Conservation (phyloP, 2,797 vertebrate species). For the Coranthus polyacanthus region DNA sequence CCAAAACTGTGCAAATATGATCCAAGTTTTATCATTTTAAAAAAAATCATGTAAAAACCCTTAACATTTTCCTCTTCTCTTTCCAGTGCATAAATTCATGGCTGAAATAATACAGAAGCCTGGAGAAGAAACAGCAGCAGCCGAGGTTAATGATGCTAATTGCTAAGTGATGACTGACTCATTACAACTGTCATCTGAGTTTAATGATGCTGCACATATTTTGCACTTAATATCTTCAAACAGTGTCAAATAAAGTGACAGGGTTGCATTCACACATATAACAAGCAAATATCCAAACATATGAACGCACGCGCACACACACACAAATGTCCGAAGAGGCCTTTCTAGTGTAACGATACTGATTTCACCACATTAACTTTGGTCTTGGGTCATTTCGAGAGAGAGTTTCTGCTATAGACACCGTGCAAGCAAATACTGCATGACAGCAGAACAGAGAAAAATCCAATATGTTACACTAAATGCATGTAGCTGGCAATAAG, state of each 20-base stretch:
- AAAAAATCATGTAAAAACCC: no score
- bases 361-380: conserved; percentile 20
- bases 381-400: conserved; percentile 11
- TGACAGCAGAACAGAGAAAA: conserved; percentile 25
- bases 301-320: background rate
- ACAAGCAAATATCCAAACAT: background rate
- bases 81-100: background rate
- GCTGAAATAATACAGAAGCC: conserved; percentile 28
- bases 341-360: background rate
- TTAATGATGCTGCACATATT: conserved; percentile 52
- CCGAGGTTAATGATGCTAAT: conserved; percentile 64
- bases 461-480: background rate
- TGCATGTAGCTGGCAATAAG: conserved; percentile 1
- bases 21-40: no score
- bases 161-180: conserved; percentile 49
- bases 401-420: background rate
- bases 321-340: background rate
- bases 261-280: background rate
- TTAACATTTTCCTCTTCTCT: background rate
- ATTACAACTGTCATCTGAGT: conserved; percentile 43
- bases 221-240: conserved; percentile 18
- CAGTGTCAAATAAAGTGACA: conserved; percentile 24
- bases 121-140: conserved; percentile 13
- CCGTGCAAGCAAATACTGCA: conserved; percentile 19
- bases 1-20: no score